A percentile compares a stretch with the other conserved stretches of the same genome.
phyloP scores from a whole-genome alignment of 2,113 vertebrate species.

The Muntiacus reevesi region DNA sequence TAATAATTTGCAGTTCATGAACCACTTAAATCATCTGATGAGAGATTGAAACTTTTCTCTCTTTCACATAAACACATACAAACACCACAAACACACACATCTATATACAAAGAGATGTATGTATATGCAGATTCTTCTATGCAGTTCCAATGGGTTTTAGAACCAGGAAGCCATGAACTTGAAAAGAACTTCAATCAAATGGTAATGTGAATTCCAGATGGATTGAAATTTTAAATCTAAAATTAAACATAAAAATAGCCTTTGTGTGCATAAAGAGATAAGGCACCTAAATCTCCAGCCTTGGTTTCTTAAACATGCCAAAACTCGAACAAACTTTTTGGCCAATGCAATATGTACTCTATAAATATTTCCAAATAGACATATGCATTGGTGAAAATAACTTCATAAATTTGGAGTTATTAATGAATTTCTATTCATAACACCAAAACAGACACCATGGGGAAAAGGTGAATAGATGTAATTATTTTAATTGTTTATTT shows the following conservation, averaged over 20 bases:
- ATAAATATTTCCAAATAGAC: neutral
- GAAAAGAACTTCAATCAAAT: neutral
- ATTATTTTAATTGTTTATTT: neutral
- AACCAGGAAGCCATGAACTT: neutral
- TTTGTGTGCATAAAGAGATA: neutral
- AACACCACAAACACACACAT: neutral
- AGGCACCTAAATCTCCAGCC: neutral
- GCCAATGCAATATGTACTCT: neutral
- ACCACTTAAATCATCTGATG: neutral
- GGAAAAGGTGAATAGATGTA: neutral
- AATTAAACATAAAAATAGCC: neutral
- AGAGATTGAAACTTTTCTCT: neutral
- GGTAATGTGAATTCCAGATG: neutral
- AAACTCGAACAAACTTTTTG: neutral
- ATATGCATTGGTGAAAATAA: neutral
- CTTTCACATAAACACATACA: no score
- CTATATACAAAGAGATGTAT: neutral
- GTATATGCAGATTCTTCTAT: neutral
- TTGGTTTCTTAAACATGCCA: neutral
- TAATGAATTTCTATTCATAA: neutral
- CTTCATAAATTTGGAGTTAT: neutral
- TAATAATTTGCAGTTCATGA: neutral
- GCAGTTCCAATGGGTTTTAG: neutral
- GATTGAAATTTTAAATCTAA: neutral
- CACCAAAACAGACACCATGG: neutral